Evolutionary conservation across 2,113 vertebrate genomes (phyloP), one percentile per base, ranked within the genome.

Genomic region (Osmerus mordax): DNA sequence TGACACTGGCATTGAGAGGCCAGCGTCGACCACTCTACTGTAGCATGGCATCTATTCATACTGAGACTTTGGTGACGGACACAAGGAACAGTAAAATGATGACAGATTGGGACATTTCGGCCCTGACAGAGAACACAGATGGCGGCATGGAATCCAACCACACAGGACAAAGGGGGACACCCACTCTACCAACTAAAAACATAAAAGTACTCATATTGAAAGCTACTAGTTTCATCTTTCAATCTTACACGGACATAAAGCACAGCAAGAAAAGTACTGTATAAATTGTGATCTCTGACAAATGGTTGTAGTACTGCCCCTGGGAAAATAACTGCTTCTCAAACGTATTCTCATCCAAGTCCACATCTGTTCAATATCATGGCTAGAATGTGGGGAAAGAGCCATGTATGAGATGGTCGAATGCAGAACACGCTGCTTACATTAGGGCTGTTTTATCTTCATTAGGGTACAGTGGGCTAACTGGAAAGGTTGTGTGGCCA

Each of bases 301-400:
- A 36, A 36, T 36, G 32, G 32, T 36, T 36, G 32, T 56, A 68
- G 61, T 73, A 67, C 69, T 71, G 72, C 77, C 77, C 73, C 58
- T 64, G 67, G 32, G 47, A 72, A 64, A 79, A 63, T 4, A 52
- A 71, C 29, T 7, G 60, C 62, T 62, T 81, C 56, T 62, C 56
- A 72, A 78, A 69, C 21, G 8, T 4, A 52, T 60, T 79, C n/a
- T 13, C 54, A 62, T 86, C 84, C 81, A 83, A 84, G 69, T 82
- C 75, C 73, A 85, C 88, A 89, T 88, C 86, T 89, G 87, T 74
- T 87, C 74, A 76, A 66, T 76, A 81, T 87, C 84, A 87, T 23
- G 32, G 71, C 73, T 63, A 75, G 75, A 78, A 84, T 86, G 76
- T 62, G 55, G 55, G 65, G 68, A 61, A 69, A 36, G 36, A 47